Evolutionary conservation across 2,888 invertebrate genomes (phyloP), one percentile per base, ranked within the genome.

Genomic region (Malacosoma neustria): DNA sequence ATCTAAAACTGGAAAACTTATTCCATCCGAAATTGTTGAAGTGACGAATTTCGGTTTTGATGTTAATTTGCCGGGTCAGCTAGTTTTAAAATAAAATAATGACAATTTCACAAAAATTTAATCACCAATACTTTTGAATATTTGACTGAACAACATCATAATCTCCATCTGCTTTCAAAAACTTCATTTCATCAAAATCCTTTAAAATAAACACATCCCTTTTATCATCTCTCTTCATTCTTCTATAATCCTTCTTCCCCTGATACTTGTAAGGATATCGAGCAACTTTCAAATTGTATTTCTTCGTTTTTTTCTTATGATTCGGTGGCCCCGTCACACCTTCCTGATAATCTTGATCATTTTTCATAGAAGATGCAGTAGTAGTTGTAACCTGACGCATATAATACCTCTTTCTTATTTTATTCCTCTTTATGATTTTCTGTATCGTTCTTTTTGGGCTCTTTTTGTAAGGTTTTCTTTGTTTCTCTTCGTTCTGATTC

Each of bases 341-440:
- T 11, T 62, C 63, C 2, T 41, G 37, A 0, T 58, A 58, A 1
- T 67, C 63, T 41, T 55, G 55, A 2, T 61, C 57, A 3, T 54
- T 51, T 34, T 49, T 39, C 7, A 54, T 49, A 0, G 68, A 52
- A 1, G 52, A 13, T 7, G 37, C 30, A 0, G 70, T 72, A 0
- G 72, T 49, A 3, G 49, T 63, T 0, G 65, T 61, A 13, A 50
- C 39, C 30, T 51, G 43, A 5, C 52, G 52, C 3, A 64, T 43
- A 30, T 66, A 72, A 1, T 68, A 33, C 39, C 67, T 79, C 36
- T 57, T 69, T n/a, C 57, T 46, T 0, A 53, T 45, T 36, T 43
- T 64, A 3, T 68, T 72, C 46, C 72, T 77, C 44, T 73, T 82
- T 46, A 82, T 82, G 4, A 84, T 82, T 54, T 80, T 84, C 49